Conservation (phyloP, 2,797 vertebrate genomes). For the Amblyopsis hoosieri region DNA sequence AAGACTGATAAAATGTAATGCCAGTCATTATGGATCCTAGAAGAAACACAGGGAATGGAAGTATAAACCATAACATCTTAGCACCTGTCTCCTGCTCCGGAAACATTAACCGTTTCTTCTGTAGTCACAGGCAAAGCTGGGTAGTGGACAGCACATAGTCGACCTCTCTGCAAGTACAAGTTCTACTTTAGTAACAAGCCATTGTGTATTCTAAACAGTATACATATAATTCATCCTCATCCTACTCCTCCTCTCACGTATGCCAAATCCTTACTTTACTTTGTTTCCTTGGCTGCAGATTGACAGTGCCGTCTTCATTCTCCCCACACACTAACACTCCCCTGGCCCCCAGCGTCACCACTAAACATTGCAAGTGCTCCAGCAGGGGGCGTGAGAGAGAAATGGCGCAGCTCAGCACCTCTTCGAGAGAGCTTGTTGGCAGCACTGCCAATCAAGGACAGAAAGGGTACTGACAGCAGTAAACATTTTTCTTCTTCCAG, state of each 20-base stretch:
- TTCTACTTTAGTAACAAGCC: constrained; percentile 2
- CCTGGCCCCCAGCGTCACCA: constrained; percentile 83
- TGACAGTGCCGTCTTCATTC: constrained; percentile 70
- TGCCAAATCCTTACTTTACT: constrained; percentile 48
- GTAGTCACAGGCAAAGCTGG: constrained; percentile 72
- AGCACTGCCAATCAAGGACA: constrained; percentile 64
- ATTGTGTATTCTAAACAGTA: neutral
- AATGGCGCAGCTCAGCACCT: constrained; percentile 71
- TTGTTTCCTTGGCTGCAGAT: constrained; percentile 65
- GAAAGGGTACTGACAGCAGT: neutral
- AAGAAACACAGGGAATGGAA: neutral
- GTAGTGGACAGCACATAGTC: constrained; percentile 84
- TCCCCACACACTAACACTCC: constrained; percentile 86
- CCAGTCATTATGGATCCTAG: neutral
- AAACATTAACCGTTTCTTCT: constrained; percentile 85
- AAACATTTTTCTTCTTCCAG: neutral
- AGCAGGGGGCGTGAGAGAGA: constrained; percentile 85
- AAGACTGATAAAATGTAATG: constrained; percentile 71
- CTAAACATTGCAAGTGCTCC: constrained; percentile 82
- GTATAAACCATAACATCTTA: neutral
- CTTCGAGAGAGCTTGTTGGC: constrained; percentile 73
- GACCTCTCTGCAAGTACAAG: constrained; percentile 65
- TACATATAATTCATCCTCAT: constrained; percentile 6
- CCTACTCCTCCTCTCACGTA: constrained; percentile 2
- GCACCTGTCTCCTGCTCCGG: constrained; percentile 90